Conservation (phyloP, 1,140 invertebrate genomes). For the Hydropsyche tenuis region DNA sequence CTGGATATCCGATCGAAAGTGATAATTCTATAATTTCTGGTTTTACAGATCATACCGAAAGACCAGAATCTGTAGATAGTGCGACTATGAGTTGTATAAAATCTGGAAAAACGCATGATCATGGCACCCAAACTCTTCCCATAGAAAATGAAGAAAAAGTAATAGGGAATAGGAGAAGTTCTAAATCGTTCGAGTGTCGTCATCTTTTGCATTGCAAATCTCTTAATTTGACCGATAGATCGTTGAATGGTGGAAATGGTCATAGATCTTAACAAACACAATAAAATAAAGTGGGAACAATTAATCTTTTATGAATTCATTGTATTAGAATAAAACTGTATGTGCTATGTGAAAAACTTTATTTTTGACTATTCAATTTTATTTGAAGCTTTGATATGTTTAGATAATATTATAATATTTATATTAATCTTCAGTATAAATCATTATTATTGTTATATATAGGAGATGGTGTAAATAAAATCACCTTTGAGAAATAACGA, state of each 20-base stretch:
- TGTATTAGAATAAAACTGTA: no score
- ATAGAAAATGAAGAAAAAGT: neutral
- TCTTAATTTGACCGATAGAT: constrained; percentile 37
- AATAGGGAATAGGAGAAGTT: neutral
- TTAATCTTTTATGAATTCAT: no score
- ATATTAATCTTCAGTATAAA: no score
- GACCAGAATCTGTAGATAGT: constrained; percentile 26
- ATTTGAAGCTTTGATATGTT: no score
- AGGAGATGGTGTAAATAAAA: no score
- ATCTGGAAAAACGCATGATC: constrained; percentile 3
- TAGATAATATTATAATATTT: no score
- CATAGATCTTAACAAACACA: no score
- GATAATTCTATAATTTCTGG: constrained; percentile 45
- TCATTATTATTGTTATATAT: no score
- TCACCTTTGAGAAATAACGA: no score
- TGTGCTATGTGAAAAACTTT: no score
- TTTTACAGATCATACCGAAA: constrained; percentile 37
- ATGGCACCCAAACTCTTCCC: neutral
- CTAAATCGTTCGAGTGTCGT: neutral
- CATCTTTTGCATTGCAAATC: constrained; percentile 44
- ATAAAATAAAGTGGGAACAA: no score
- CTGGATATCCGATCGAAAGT: constrained; percentile 44
- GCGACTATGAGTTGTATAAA: neutral
- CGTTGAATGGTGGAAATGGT: neutral
- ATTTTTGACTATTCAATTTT: no score